Evolutionary conservation across 1,140 invertebrate species (phyloP), one percentile per base, ranked within the genome.

Genomic region (Ceratina australensis): DNA sequence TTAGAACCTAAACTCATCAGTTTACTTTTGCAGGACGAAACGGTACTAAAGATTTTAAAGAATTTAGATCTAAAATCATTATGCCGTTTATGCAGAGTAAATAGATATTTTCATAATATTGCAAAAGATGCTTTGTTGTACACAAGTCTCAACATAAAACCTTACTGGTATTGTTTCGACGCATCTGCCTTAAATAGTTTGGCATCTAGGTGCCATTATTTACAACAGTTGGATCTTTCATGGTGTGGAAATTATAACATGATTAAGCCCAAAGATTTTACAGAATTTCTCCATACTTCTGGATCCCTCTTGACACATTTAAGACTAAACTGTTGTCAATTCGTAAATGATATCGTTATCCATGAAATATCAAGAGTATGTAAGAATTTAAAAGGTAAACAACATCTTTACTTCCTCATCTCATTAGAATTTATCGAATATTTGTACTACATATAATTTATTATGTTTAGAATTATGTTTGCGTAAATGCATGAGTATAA

Each of bases 231-330:
- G 16, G 97, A 98, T 93, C 89, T 98, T 0, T 97, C 96, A 0
- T 98, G 97, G 97, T 97, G 97, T 90, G 96, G 96, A n/a, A 95
- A 94, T 78, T 95, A 96, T 87, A 92, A 93, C 65, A 93, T 93
- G 78, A 94, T 96, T 69, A 92, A 92, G 28, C 86, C 94, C 64
- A 80, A 92, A 82, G 91, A 93, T 78, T 93, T 96, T 80, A 92
- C 93, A 52, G 87, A 93, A 86, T 97, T 97, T 91, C 88, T 97
- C 2, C 90, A 92, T 80, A 89, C 93, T 75, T 95, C 94, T 88
- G 96, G 96, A 22, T 92, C 91, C 71, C 92, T 94, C 65, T 90
- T 97, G 72, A 96, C 94, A 67, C 94, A 95, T 89, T 90, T 97
- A 78, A 92, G 95, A 67, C 89, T 97, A 69, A 95, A 96, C 85